Evolutionary conservation across 2,797 vertebrate species (phyloP).

Genomic region (Cirrhinus molitorella): DNA sequence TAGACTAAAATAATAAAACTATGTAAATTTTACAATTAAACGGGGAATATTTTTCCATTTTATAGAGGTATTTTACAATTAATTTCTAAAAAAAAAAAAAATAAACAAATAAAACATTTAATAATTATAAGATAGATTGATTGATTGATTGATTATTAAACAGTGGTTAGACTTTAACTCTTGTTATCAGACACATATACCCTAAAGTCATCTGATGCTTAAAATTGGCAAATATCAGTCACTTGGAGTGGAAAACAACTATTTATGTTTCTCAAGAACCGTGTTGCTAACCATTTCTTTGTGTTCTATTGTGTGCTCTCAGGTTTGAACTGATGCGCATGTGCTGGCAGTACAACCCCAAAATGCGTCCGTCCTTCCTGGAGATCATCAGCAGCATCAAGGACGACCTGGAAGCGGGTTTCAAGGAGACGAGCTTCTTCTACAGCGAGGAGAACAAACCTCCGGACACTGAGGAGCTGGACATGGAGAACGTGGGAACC

Average conservation of each 20-base stretch:
- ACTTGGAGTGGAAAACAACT: not conserved
- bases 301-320: not conserved
- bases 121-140: too few relatives aligned
- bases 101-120: too few relatives aligned
- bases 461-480: conserved; percentile 84
- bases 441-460: conserved; percentile 96
- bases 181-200: not conserved
- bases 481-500: conserved; percentile 85
- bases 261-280: too few relatives aligned
- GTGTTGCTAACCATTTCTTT: not conserved
- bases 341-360: conserved; percentile 99
- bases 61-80: not conserved
- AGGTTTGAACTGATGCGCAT: conserved; percentile 98
- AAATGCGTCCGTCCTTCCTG: conserved; percentile 94
- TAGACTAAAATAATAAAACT: too few relatives aligned
- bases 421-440: conserved; percentile 94
- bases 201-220: not conserved
- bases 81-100: too few relatives aligned
- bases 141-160: too few relatives aligned
- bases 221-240: not conserved
- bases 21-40: too few relatives aligned
- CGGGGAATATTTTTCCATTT: too few relatives aligned
- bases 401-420: conserved; percentile 90
- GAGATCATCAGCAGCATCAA: conserved; percentile 96
- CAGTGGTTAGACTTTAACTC: too few relatives aligned